Evolutionary conservation across 2,797 vertebrate species (phyloP).

Genomic region (Sylvia borin): DNA sequence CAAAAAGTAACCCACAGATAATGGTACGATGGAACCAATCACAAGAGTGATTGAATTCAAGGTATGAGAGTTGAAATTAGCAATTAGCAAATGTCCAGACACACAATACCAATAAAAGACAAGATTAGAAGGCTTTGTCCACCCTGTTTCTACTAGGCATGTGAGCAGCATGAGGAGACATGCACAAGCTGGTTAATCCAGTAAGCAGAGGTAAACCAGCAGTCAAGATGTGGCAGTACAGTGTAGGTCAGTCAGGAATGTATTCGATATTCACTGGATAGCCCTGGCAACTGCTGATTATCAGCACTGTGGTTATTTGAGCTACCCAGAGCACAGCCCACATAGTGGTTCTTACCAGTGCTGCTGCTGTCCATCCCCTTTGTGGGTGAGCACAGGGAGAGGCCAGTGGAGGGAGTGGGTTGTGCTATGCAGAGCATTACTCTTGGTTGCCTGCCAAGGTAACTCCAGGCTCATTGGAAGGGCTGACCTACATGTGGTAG

Average conservation of each 20-base stretch:
- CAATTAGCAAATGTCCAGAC: background rate
- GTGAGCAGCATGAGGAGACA: background rate
- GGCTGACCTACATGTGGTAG: background rate
- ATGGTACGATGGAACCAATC: background rate
- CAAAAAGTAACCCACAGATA: background rate
- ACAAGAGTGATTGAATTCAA: background rate
- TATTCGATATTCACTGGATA: background rate
- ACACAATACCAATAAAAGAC: background rate
- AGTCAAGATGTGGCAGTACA: background rate
- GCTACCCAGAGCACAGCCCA: background rate
- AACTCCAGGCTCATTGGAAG: background rate
- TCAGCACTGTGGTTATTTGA: background rate
- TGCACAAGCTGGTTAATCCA: background rate
- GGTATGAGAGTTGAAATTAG: background rate
- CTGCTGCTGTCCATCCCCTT: background rate
- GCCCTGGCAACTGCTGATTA: background rate
- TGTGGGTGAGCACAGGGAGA: background rate
- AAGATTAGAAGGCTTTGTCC: background rate
- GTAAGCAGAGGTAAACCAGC: background rate
- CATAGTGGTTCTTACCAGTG: background rate
- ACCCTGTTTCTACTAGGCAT: background rate
- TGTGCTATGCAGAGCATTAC: background rate
- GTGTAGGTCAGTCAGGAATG: background rate
- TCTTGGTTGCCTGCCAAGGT: background rate
- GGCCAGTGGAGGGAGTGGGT: background rate